Conservation (phyloP, 53 echinoderm and acorn worm species). For the Arbacia lixula region DNA sequence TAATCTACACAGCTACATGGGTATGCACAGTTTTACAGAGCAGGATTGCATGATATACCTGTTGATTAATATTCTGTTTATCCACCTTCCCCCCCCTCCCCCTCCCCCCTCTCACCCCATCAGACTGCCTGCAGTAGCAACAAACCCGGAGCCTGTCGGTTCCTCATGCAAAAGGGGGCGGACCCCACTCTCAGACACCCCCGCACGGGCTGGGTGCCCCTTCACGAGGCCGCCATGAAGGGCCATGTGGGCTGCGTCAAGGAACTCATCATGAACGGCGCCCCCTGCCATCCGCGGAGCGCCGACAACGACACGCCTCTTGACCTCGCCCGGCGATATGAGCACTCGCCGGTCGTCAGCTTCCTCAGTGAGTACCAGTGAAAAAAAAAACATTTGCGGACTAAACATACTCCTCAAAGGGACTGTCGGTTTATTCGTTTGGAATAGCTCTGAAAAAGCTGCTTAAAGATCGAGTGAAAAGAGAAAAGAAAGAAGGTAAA, state of each 20-base stretch:
- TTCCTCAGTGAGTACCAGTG: slow-evolving; percentile 71
- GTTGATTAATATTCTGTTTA: no score
- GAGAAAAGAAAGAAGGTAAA: not conserved
- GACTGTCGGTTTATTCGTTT: no score
- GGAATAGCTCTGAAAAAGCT: no score
- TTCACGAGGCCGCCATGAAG: slow-evolving; percentile 89
- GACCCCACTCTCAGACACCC: slow-evolving; percentile 98
- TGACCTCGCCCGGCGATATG: slow-evolving; percentile 83
- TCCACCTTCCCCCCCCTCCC: no score
- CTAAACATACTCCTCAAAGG: no score
- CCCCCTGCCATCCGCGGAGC: slow-evolving; percentile 89
- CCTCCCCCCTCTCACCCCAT: not conserved
- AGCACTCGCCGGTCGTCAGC: slow-evolving; percentile 59
- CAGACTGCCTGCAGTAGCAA: slow-evolving; percentile 86
- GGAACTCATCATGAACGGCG: slow-evolving; percentile 70
- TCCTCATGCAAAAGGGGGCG: slow-evolving; percentile 68
- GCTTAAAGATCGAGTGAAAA: no score
- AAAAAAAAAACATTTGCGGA: not conserved
- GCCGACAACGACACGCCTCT: slow-evolving; percentile 92
- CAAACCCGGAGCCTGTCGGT: slow-evolving; percentile 69
- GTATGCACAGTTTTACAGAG: no score
- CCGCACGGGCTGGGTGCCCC: slow-evolving; percentile 96
- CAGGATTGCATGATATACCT: no score
- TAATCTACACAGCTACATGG: no score
- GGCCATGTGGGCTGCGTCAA: slow-evolving; percentile 84